Evolutionary conservation across 2,113 vertebrate species (phyloP).

Genomic region (Corythaixoides concolor): DNA sequence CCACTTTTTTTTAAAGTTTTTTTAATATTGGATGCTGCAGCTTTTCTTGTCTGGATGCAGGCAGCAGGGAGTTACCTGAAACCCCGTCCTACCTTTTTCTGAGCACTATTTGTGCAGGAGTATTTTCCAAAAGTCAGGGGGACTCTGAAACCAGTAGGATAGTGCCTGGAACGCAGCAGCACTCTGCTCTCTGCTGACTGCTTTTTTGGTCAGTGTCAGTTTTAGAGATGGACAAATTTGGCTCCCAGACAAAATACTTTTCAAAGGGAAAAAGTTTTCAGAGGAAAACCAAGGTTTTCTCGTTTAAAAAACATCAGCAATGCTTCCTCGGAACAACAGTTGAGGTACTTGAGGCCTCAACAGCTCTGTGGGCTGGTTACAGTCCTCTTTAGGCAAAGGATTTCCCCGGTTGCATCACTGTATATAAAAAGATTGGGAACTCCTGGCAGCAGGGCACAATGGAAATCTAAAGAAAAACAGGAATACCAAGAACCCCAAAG

Average conservation of each 20-base stretch:
- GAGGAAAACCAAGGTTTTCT: not conserved
- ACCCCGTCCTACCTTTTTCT: not conserved
- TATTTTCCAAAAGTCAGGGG: not conserved
- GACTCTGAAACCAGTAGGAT: not conserved
- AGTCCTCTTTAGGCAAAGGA: not conserved
- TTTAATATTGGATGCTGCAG: not conserved
- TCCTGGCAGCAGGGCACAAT: not conserved
- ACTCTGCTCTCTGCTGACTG: not conserved
- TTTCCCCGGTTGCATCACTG: constrained; percentile 18
- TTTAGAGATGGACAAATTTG: not conserved
- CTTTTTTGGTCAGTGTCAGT: not conserved
- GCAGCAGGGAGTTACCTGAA: not conserved
- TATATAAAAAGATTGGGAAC: not conserved
- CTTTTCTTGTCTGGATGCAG: not conserved
- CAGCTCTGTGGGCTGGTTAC: not conserved
- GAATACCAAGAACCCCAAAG: not conserved
- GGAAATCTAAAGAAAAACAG: not conserved
- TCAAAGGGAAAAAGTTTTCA: not conserved
- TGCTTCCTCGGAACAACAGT: not conserved
- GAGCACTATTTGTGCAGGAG: not conserved
- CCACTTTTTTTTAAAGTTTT: not conserved
- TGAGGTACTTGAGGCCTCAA: not conserved
- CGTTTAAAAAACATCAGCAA: not conserved
- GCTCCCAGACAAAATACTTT: not conserved
- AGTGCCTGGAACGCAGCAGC: not conserved